Evolutionary conservation across 2,888 invertebrate genomes (phyloP), one percentile per base, ranked within the genome.

Genomic region (Emmelina monodactyla): DNA sequence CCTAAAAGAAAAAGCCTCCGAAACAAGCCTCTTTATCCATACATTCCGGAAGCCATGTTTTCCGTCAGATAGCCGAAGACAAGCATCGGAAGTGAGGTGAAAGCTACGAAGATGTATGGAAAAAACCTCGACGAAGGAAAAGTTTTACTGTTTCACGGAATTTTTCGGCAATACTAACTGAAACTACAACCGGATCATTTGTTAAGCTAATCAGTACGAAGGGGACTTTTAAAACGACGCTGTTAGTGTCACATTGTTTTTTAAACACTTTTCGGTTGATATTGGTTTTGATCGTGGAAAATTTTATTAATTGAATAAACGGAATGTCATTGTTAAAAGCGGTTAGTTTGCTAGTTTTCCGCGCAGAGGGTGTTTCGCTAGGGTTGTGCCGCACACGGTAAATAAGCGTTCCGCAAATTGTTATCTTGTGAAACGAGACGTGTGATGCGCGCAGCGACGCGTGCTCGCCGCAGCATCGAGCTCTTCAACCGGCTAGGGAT

Each of bases 341-440:
- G n/a, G n/a, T n/a, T n/a, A n/a, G n/a, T n/a, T n/a, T n/a, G n/a
- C n/a, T n/a, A n/a, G n/a, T n/a, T n/a, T n/a, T n/a, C n/a, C n/a
- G n/a, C n/a, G n/a, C n/a, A n/a, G n/a, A n/a, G n/a, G n/a, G n/a
- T n/a, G n/a, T n/a, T n/a, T n/a, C n/a, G n/a, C n/a, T n/a, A n/a
- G 64, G 67, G 68, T 59, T 54, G 62, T 54, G 35, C 46, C 47
- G 52, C 51, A 44, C 51, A 55, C 57, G 70, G 75, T 76, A 78
- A 69, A 78, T 78, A 78, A 73, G 62, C 64, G 68, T 68, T 69
- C 58, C 58, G 57, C 78, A 79, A 79, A 79, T 79, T 78, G 79
- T 79, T 79, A 78, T 79, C 79, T 79, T 76, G 79, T 72, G 79
- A 73, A 79, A 75, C 79, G 78, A 76, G 63, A 61, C 78, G 79